A percentile compares a stretch with the other conserved stretches of the same genome.
Evolutionary conservation across 1,140 invertebrate species (phyloP).

Genomic region (Aplysia californica): DNA sequence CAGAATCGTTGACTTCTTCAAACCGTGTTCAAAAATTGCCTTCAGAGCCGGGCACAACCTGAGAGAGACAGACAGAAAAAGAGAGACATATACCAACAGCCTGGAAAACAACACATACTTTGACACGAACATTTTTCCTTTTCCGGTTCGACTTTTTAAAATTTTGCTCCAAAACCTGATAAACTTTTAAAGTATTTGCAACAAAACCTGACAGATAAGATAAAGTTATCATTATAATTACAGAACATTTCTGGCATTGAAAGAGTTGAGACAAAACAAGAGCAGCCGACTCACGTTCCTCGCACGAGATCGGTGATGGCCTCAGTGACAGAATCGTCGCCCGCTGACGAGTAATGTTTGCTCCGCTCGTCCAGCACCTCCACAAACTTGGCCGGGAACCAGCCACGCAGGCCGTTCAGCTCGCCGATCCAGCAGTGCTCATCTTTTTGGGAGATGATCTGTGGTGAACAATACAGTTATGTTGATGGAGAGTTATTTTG

Average conservation of each 20-base stretch:
- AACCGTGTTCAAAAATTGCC: conserved; percentile 95
- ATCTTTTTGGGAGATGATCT: conserved; percentile 96
- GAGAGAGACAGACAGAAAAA: conserved; percentile 23
- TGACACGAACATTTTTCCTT: no score
- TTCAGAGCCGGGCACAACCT: conserved; percentile 92
- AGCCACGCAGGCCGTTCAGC: conserved; percentile 95
- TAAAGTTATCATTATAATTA: no score
- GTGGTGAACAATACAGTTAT: conserved; percentile 24
- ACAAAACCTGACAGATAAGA: no score
- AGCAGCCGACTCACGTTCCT: conserved; percentile 75
- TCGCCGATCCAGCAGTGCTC: conserved; percentile 99
- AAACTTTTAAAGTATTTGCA: no score
- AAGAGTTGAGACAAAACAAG: no score
- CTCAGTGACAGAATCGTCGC: conserved; percentile 97
- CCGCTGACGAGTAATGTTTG: conserved; percentile 90
- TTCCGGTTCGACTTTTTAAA: no score
- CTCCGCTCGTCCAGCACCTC: conserved; percentile 96
- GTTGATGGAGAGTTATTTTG: no score
- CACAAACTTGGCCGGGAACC: conserved; percentile 99
- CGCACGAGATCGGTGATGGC: conserved; percentile 95
- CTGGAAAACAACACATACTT: neutral
- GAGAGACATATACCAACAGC: neutral
- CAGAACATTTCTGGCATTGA: no score
- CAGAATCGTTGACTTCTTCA: conserved; percentile 81
- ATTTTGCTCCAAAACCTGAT: no score